Conservation (phyloP, 2,797 vertebrate genomes). For the Fringilla coelebs region DNA sequence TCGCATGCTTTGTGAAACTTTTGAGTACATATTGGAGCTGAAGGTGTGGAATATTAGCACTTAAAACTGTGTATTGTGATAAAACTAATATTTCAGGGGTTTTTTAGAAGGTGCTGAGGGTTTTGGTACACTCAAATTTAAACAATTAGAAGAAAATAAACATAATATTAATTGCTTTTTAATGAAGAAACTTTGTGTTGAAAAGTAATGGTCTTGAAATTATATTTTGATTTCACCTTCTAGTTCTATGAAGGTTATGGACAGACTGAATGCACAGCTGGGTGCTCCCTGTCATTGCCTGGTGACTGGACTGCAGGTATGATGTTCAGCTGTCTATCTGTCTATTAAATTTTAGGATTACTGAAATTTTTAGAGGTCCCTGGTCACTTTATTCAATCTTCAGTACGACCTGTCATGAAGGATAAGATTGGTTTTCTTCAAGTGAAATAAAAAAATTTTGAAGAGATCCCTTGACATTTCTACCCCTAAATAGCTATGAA, state of each 20-base stretch:
- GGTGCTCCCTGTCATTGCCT: slow-evolving; percentile 87
- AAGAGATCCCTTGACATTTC: not conserved
- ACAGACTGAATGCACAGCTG: slow-evolving; percentile 95
- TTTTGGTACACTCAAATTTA: not conserved
- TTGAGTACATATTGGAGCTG: not conserved
- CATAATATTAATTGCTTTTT: not conserved
- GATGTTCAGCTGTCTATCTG: not conserved
- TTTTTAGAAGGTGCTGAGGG: not conserved
- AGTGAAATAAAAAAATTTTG: not conserved
- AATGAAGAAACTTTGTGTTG: not conserved
- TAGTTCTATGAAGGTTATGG: slow-evolving; percentile 99
- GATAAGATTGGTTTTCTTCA: not conserved
- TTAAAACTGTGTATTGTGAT: not conserved
- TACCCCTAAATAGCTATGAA: not conserved
- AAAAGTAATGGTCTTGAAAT: not conserved
- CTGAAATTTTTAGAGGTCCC: not conserved
- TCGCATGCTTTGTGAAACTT: not conserved
- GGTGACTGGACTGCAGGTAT: slow-evolving; percentile 97
- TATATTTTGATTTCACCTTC: not conserved
- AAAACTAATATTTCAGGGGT: not conserved
- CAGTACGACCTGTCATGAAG: not conserved
- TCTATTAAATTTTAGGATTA: not conserved
- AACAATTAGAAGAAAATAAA: not conserved
- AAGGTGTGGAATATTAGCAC: not conserved
- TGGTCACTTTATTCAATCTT: not conserved